Base-by-base conservation (phyloP, 2,113 vertebrate genomes). In the Apteryx owenii region DNA sequence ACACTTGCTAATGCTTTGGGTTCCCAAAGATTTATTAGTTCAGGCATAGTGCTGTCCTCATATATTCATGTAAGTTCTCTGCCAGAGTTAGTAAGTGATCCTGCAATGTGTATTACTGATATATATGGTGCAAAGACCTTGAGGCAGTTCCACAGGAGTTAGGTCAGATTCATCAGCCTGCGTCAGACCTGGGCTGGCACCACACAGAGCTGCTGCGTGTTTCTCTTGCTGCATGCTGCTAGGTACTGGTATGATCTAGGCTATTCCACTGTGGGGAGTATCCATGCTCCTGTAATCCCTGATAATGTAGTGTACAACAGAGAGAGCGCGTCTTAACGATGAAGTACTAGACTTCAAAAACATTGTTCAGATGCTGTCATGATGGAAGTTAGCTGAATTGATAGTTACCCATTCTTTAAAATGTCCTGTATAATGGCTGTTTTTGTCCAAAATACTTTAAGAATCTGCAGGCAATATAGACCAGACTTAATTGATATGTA, bases 181-280 rank as follows among this genome's bases (percentile, higher is more conserved):
- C 53, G 15, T 80, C 48, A 92, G 69, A 66, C 33, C 22, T 40
- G n/a, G 33, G 18, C 50, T 53, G 50, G 50, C 65, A 10, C 73
- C 2, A 0, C 29, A n/a, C 28, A 85, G 25, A 85, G 65, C 29
- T 1, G 1, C 28, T 26, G 21, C 8, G 1, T 1, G 1, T 40
- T 88, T 38, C 22, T 81, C 28, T 44, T 73, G 38, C 0, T 6
- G 36, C 1, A 0, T 31, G 6, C 40, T 92, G 33, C 36, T 79
- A 68, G 61, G 17, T 58, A 12, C 58, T 48, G n/a, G 25, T 29
- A 12, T 53, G 10, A 15, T 15, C 4, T 25, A 23, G 79, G 42
- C 17, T 77, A 29, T 61, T 62, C 56, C 81, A 46, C 1, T 82
- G n/a, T 26, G 40, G 10, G n/a, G 22, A 70, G 25, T 23, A 10